Evolutionary conservation across 2,888 invertebrate genomes (phyloP), one percentile per base, ranked within the genome.

Genomic region (Volucella zonaria): DNA sequence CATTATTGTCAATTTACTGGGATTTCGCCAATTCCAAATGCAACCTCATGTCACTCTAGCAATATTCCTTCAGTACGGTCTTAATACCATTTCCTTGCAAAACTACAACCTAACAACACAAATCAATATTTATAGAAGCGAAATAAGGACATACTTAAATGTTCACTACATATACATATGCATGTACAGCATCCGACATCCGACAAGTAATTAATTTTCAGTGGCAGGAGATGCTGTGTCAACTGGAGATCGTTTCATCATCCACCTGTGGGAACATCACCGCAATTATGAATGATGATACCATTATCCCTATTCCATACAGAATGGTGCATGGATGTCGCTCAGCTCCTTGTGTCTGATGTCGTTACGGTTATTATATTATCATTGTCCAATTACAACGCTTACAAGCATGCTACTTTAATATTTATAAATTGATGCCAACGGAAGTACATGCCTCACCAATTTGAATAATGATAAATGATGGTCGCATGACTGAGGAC

Each of bases 261-360:
- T 62, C 73, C 79, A 82, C 82, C 82, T 82, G 82, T 82, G 73
- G 64, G 68, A 79, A 74, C 79, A 82, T 79, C 82, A 70, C 73
- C 78, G 23, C 62, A 82, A 78, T 78, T 79, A 82, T 70, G 70
- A 68, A 79, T 79, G 82, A 74, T 74, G 78, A 79, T 74, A 64
- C 58, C 73, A 79, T 79, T 79, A 79, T 67, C 58, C 73, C 43
- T 45, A 59, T 66, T 68, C 77, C 67, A 62, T 81, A 64, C 68
- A 70, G 59, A 76, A 70, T 52, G 76, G 51, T 62, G 68, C 68
- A 70, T 62, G 38, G 68, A 62, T 75, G 67, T 62, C 14, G 47
- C 23, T 61, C 62, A 42, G 47, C 58, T 58, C 18, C 49, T 56
- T 59, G 62, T 52, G 62, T 59, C 76, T 58, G 80, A 68, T 62